phyloP scores from a whole-genome alignment of 2,888 invertebrate genomes.

The Scaptomyza flava region DNA sequence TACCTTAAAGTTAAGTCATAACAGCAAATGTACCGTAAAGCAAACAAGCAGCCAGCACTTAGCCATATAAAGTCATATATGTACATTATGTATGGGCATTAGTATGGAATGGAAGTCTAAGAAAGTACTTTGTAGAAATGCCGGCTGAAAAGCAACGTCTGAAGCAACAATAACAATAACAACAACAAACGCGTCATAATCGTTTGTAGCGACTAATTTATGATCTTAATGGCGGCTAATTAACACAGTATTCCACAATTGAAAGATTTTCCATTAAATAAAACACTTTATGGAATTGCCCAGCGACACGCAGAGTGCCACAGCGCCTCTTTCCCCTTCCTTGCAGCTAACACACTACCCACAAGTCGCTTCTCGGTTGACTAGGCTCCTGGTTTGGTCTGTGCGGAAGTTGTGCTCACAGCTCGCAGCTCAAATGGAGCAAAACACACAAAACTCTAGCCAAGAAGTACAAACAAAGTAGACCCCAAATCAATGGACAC shows the following conservation, averaged over 20 bases:
- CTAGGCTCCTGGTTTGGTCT: slow-evolving; percentile 24
- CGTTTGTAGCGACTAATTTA: slow-evolving; percentile 80
- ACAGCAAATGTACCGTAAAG: slow-evolving; percentile 78
- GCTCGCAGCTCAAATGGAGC: slow-evolving; percentile 71
- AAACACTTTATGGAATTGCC: slow-evolving; percentile 80
- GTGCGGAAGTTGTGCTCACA: slow-evolving; percentile 61
- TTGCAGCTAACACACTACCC: slow-evolving; percentile 2
- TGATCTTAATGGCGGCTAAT: slow-evolving; percentile 80
- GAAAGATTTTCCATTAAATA: slow-evolving; percentile 81
- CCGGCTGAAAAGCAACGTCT: slow-evolving; percentile 56
- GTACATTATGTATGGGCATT: slow-evolving; percentile 2
- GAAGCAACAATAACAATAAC: slow-evolving; percentile 27
- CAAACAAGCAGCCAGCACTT: slow-evolving; percentile 66
- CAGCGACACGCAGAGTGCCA: slow-evolving; percentile 62
- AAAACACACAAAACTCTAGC: slow-evolving; percentile 66
- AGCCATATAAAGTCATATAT: slow-evolving; percentile 63
- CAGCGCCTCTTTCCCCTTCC: slow-evolving; percentile 1
- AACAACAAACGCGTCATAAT: slow-evolving; percentile 74
- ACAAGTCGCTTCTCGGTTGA: slow-evolving; percentile 54
- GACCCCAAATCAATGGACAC: slow-evolving; percentile 65
- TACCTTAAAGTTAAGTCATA: slow-evolving; percentile 63
- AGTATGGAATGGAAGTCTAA: slow-evolving; percentile 16
- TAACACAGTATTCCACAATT: slow-evolving; percentile 80
- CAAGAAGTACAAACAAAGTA: slow-evolving; percentile 69
- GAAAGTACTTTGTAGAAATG: slow-evolving; percentile 63